Evolutionary conservation across 2,888 invertebrate genomes (phyloP).

Genomic region (Germaria angustata): DNA sequence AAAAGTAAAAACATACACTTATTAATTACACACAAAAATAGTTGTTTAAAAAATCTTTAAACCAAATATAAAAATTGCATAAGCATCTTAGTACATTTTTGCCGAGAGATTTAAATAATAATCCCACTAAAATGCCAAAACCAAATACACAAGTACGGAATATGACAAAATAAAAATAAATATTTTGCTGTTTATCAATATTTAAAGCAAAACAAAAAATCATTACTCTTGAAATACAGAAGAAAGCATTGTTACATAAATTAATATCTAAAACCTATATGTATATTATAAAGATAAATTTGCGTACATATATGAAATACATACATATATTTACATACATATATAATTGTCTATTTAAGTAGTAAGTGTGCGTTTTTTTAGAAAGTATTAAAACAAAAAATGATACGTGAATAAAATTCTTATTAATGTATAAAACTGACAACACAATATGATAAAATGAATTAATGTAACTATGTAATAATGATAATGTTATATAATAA

Average conservation of each 20-base stretch:
- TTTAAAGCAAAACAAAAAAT: conserved; percentile 5
- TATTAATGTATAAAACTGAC: conserved; percentile 20
- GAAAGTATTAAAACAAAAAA: conserved; percentile 30
- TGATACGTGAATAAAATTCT: conserved; percentile 14
- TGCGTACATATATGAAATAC: conserved; percentile 26
- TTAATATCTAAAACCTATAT: conserved; percentile 25
- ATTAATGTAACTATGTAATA: conserved; percentile 56
- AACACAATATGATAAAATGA: conserved; percentile 43
- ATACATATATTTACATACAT: conserved; percentile 71
- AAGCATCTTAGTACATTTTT: conserved; percentile 17
- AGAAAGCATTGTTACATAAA: conserved; percentile 55
- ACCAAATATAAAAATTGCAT: conserved; percentile 3
- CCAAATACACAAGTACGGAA: conserved; percentile 17
- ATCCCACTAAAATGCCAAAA: conserved; percentile 53
- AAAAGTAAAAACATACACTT: conserved; percentile 31
- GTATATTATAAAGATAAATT: conserved; percentile 5
- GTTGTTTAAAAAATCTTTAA: conserved; percentile 24
- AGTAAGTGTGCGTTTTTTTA: conserved; percentile 66
- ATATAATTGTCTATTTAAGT: conserved; percentile 71
- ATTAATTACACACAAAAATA: conserved; percentile 49
- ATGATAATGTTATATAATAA: conserved; percentile 49
- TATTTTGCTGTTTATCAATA: conserved; percentile 44
- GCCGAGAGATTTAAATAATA: conserved; percentile 13
- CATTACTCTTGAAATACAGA: conserved; percentile 39
- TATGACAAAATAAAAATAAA: conserved; percentile 25